phyloP scores from a whole-genome alignment of 2,113 vertebrate species.

The Panurus biarmicus region DNA sequence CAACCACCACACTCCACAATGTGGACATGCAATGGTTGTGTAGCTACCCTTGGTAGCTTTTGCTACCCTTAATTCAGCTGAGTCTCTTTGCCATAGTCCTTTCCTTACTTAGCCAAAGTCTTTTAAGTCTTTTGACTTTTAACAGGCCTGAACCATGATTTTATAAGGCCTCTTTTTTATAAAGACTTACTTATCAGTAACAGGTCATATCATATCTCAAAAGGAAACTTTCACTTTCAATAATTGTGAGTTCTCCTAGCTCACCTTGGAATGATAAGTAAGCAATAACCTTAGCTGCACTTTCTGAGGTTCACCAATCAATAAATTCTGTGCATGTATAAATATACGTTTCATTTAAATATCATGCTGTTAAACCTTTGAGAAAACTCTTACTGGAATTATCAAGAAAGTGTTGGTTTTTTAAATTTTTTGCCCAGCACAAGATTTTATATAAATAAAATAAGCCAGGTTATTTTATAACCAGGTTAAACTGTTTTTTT shows the following conservation, averaged over 20 bases:
- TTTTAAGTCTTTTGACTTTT: no score
- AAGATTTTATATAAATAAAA: background rate
- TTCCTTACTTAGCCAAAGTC: background rate
- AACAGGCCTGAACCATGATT: background rate
- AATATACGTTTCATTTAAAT: background rate
- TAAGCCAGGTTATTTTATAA: background rate
- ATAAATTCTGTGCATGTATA: background rate
- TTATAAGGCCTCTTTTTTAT: background rate
- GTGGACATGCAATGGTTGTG: fast-evolving
- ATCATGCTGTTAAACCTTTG: background rate
- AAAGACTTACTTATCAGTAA: background rate
- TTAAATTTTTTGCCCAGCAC: background rate
- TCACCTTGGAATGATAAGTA: background rate
- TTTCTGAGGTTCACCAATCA: background rate
- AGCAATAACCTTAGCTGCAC: background rate
- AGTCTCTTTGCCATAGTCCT: background rate
- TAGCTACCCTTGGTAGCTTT: no score
- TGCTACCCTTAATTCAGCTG: background rate
- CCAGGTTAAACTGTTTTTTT: background rate
- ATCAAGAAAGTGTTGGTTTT: background rate
- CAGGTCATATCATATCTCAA: background rate
- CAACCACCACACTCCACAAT: fast-evolving
- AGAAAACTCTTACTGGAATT: background rate
- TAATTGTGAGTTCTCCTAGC: background rate
- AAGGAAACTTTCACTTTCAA: background rate